These are phyloP conservation scores for Gadus chalcogrammus DNA, from an alignment of 2,113 vertebrate genomes.

Conservation along the genomic window DNA sequence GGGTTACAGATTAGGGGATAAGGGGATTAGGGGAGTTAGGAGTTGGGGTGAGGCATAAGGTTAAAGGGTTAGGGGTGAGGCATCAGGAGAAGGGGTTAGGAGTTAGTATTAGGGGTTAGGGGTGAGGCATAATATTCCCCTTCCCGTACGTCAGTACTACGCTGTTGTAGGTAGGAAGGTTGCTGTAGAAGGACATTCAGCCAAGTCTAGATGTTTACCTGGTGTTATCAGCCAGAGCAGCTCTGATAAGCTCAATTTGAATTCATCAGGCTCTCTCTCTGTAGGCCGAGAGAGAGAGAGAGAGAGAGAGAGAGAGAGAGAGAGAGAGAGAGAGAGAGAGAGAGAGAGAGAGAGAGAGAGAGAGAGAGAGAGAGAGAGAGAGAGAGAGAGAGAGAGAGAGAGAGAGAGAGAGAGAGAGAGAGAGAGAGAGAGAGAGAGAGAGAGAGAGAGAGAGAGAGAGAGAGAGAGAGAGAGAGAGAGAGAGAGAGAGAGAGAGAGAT, in stretches of 20 bases:
- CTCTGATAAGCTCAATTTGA: too few species aligned
- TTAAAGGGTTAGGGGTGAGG: too few species aligned
- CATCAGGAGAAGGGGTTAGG: too few species aligned
- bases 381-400: constrained; percentile 1
- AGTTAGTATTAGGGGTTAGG: too few species aligned
- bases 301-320: neutral
- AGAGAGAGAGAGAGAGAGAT: neutral
- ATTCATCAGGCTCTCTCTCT: too few species aligned
- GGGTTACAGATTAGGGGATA: too few species aligned
- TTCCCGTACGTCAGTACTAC: too few species aligned
- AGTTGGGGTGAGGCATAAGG: too few species aligned
- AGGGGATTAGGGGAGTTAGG: too few species aligned
- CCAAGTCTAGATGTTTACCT: constrained; percentile 6
- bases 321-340: neutral
- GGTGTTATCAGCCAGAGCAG: constrained; percentile 8
- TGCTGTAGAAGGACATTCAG: too few species aligned
- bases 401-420: neutral
- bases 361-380: neutral
- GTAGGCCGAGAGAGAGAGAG: neutral
- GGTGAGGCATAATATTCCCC: too few species aligned
- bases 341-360: neutral
- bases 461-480: neutral
- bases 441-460: constrained; percentile 1
- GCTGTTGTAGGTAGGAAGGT: too few species aligned
- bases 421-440: neutral